These are phyloP conservation scores for Nymphalis c-album DNA, from an alignment of 2,888 invertebrate genomes.

Conservation along the genomic window DNA sequence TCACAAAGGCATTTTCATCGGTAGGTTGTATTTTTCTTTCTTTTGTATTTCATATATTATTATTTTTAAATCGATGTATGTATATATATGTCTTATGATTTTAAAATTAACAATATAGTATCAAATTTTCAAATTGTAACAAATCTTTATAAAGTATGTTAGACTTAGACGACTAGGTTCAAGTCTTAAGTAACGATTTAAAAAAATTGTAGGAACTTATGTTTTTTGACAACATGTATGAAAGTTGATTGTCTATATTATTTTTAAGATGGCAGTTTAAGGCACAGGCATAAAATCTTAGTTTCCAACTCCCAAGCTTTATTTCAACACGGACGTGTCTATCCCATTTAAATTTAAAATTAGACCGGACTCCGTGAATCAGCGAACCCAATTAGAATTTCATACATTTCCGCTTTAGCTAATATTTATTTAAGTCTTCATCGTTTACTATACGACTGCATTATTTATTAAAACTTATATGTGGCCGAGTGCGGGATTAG, in stretches of 20 bases:
- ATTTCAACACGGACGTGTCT: slow-evolving; percentile 42
- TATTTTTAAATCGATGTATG: background rate
- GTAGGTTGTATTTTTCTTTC: slow-evolving; percentile 36
- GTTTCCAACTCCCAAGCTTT: slow-evolving; percentile 11
- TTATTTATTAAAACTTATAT: slow-evolving; percentile 9
- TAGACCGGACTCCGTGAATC: slow-evolving; percentile 56
- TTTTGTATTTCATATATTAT: slow-evolving; percentile 37
- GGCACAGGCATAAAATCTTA: too few relatives aligned
- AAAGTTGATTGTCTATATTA: too few relatives aligned
- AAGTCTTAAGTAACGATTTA: too few relatives aligned
- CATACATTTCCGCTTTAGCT: slow-evolving; percentile 51
- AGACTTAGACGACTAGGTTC: too few relatives aligned
- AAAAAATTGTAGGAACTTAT: too few relatives aligned
- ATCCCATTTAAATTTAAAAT: slow-evolving; percentile 54
- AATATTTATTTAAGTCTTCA: slow-evolving; percentile 31
- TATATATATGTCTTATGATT: too few relatives aligned
- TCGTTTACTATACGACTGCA: slow-evolving; percentile 12
- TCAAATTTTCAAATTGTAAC: background rate
- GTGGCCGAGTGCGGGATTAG: background rate
- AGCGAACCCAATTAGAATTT: slow-evolving; percentile 56
- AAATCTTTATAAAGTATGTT: too few relatives aligned
- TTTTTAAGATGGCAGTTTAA: too few relatives aligned
- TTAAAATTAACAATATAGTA: too few relatives aligned
- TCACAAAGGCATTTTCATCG: slow-evolving; percentile 44
- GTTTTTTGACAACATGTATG: too few relatives aligned